Evolutionary conservation across 2,797 vertebrate species (phyloP), one percentile per base, ranked within the genome.

Genomic region (Selene dorsalis): DNA sequence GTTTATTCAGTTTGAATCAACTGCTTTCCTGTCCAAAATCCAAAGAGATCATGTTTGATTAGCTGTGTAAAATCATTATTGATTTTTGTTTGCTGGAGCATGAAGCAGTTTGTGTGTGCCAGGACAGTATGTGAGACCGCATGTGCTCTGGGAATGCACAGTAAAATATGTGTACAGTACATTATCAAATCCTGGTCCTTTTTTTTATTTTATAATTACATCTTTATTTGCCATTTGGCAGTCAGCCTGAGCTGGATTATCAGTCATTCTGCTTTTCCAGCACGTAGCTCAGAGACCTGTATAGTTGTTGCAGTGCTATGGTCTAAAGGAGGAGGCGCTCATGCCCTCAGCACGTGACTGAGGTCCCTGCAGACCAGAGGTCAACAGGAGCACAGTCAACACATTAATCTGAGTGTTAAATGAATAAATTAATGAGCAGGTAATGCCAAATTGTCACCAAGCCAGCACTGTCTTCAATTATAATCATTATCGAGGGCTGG

Each of bases 181-280:
- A 83, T 75, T 73, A 77, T 79, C 77, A 83, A 82, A 80, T 87
- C 82, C 67, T 47, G 81, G 80, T 79, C 81, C 62, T 60, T 84
- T 84, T 84, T 84, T 89, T 87, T 72, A 83, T 75, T 87, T 85
- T 84, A 67, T 84, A 86, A 89, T 87, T 77, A 78, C 65, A 68
- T 90, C 76, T 85, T 86, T 80, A 80, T 87, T 83, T 77, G 84
- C 77, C 62, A 73, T 75, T 85, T 89, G 87, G 89, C 82, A 66
- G 56, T 3, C 52, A 4, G 77, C 83, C 83, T 0, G 2, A 75
- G 53, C 63, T 18, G 17, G 63, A 79, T 74, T 72, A 86, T 79
- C 73, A 69, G 60, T 85, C 57, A 52, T 43, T 47, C 5, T 69
- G 12, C 64, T 53, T 67, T 73, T 43, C 24, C 43, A 24, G 9